These are phyloP conservation scores for Nipponia nippon DNA, from an alignment of 2,113 vertebrate species.

Conservation along the genomic window DNA sequence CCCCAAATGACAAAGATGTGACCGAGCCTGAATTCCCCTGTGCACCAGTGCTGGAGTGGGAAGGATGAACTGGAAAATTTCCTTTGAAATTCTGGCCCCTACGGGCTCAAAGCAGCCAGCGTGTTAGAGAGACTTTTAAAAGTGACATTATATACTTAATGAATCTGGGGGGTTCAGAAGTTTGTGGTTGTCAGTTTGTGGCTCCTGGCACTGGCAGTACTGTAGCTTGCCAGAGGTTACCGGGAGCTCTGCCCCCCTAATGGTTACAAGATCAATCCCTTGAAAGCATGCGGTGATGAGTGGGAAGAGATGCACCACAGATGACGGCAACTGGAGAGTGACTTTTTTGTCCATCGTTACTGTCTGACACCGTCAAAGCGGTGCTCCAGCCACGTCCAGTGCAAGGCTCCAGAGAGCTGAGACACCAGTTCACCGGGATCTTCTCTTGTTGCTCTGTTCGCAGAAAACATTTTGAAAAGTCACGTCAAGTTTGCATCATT, in stretches of 20 bases:
- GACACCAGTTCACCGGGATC: not conserved
- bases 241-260: not conserved
- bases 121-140: not conserved
- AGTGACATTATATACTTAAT: not conserved
- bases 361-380: not conserved
- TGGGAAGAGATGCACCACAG: not conserved
- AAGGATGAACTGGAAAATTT: not conserved
- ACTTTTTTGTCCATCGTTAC: not conserved
- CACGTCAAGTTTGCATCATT: not conserved
- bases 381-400: not conserved
- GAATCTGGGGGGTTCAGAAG: not conserved
- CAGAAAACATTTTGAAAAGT: not conserved
- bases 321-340: not conserved
- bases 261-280: not conserved
- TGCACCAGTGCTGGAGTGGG: not conserved
- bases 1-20: not conserved
- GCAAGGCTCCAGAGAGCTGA: not conserved
- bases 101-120: not conserved
- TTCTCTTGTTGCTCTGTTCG: not conserved
- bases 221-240: not conserved
- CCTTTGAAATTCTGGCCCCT: conserved; percentile 32
- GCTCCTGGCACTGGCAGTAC: not conserved
- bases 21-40: not conserved
- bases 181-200: not conserved
- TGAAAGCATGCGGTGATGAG: not conserved